Evolutionary conservation across 2,113 vertebrate species (phyloP).

Genomic region (Hemichromis elongatus): DNA sequence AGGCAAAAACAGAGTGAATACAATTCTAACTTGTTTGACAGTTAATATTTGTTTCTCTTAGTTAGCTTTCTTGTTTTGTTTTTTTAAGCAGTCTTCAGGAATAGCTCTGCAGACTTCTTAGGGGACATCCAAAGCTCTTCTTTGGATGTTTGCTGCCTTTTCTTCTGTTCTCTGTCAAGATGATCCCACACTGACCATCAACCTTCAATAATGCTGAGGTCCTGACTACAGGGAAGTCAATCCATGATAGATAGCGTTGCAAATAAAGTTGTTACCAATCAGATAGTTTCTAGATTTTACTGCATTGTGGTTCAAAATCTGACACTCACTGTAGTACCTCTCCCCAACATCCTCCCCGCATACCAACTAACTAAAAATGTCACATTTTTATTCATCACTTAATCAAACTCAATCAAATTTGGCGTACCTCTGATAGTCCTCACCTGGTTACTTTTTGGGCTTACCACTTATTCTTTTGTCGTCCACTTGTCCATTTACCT

Average conservation of each 20-base stretch:
- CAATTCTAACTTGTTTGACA: background rate
- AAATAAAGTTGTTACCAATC: background rate
- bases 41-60: background rate
- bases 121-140: background rate
- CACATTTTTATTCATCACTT: background rate
- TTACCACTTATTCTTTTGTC: background rate
- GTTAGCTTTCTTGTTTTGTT: fast-evolving
- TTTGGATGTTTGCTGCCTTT: background rate
- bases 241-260: background rate
- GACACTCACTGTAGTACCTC: background rate
- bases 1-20: background rate
- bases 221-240: background rate
- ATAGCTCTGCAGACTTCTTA: background rate
- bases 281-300: background rate
- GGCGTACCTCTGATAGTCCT: background rate
- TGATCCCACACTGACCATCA: background rate
- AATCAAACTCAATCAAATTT: background rate
- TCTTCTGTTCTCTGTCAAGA: background rate
- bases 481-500: background rate
- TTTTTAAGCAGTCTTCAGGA: background rate
- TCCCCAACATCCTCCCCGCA: background rate
- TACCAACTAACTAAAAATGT: background rate
- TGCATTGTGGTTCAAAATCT: background rate
- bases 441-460: background rate
- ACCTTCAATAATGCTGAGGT: background rate